Evolutionary conservation across 2,888 invertebrate species (phyloP).

Genomic region (Philereme vetulata): DNA sequence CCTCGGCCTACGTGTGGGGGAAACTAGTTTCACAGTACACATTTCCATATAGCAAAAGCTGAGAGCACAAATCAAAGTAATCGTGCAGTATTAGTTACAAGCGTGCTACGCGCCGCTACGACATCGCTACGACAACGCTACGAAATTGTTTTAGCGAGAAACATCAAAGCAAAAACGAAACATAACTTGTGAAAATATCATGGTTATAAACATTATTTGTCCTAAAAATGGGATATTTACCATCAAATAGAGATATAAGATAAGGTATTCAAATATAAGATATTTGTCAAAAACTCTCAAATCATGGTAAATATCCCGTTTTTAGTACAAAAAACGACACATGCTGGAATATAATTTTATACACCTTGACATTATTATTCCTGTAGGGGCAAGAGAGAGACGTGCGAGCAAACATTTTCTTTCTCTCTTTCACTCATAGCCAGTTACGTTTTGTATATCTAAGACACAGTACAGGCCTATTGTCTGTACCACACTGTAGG

Average conservation of each 20-base stretch:
- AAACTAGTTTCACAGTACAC: neutral
- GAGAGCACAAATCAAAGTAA: neutral
- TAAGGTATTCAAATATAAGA: too few relatives aligned
- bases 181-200: neutral
- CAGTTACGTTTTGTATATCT: too few relatives aligned
- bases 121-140: neutral
- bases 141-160: neutral
- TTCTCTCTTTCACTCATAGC: too few relatives aligned
- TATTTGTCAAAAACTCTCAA: too few relatives aligned
- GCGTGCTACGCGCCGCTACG: slow-evolving; percentile 1
- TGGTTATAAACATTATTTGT: too few relatives aligned
- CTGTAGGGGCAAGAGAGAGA: too few relatives aligned
- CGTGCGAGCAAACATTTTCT: too few relatives aligned
- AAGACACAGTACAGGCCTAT: too few relatives aligned
- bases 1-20: neutral
- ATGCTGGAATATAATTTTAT: neutral
- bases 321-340: neutral
- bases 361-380: neutral
- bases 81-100: neutral
- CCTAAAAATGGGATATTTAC: too few relatives aligned
- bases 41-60: neutral
- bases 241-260: too few relatives aligned
- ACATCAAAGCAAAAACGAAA: neutral
- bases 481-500: too few relatives aligned
- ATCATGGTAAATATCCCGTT: too few relatives aligned